phyloP scores from a whole-genome alignment of 1,140 invertebrate species.

The Wiebesia pumilae region DNA sequence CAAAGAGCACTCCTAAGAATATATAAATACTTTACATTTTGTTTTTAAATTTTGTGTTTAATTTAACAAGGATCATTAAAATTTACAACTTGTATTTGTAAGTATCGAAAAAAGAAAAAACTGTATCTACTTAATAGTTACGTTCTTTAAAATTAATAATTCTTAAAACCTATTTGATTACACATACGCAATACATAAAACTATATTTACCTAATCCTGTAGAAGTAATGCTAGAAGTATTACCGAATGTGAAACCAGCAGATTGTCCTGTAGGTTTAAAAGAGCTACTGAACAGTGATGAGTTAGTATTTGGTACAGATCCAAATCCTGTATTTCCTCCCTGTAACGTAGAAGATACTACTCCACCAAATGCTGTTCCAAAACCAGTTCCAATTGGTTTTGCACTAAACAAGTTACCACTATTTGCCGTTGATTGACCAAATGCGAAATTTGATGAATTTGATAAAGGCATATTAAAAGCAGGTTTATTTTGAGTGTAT shows the following conservation, averaged over 20 bases:
- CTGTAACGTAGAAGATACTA: constrained; percentile 66
- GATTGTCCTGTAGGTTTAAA: constrained; percentile 71
- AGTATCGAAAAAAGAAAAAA: no score
- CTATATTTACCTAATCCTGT: constrained; percentile 64
- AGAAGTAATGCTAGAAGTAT: constrained; percentile 67
- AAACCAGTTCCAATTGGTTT: constrained; percentile 75
- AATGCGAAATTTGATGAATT: constrained; percentile 74
- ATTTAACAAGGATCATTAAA: no score
- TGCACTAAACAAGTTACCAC: constrained; percentile 69
- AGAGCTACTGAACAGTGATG: constrained; percentile 75
- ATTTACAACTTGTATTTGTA: no score
- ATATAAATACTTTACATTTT: no score
- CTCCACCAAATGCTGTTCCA: constrained; percentile 76
- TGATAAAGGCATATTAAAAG: constrained; percentile 71
- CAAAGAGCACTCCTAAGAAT: no score
- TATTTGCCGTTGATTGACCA: constrained; percentile 69
- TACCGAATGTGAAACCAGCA: constrained; percentile 74
- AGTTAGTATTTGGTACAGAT: constrained; percentile 68
- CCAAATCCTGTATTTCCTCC: constrained; percentile 73
- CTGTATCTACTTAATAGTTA: no score
- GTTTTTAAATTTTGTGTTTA: no score
- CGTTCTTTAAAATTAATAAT: no score
- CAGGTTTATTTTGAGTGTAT: constrained; percentile 74
- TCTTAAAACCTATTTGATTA: no score
- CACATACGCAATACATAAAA: neutral